Base-by-base conservation (phyloP, 2,797 vertebrate species). In the Schizothorax lantsangensis region DNA sequence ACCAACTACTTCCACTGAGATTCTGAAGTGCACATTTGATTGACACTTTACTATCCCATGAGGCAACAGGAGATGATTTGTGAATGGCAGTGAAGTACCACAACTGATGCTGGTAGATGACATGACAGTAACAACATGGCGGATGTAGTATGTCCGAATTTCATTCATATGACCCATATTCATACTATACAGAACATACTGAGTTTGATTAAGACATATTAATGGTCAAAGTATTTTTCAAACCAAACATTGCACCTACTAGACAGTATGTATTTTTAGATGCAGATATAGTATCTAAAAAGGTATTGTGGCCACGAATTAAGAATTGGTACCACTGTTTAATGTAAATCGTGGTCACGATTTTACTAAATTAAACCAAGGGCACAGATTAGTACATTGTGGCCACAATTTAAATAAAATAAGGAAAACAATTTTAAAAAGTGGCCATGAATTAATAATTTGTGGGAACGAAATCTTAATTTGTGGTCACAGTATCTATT, bases 391-490 rank as follows among this genome's bases (percentile, higher is more conserved):
- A 23, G 17, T 69, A 38, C 11, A 62, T 14, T 62, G 11, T 62
- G n/a, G 59, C 2, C n/a, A 64, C 62, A 64, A 15, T 26, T 30
- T 30, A 64, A 57, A 7, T 54, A 21, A 62, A 64, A 62, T 26
- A 26, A 26, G n/a, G 0, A 2, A n/a, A 59, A 4, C 5, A 40
- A 9, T 3, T 3, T 3, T 57, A n/a, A 23, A 57, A 11, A 0
- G 57, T 59, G 23, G 9, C 23, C 57, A 26, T 26, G n/a, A 62
- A 26, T 26, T 12, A 62, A 12, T 62, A 62, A 62, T 23, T 59
- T 10, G 23, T 59, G 8, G 57, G 9, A 59, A 59, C 0, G 0
- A 59, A 59, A 59, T 68, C 15, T 68, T 36, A 9, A 36, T 9
- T 71, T 11, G 36, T 69, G 33, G 33, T 11, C 17, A 69, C 30